Evolutionary conservation across 2,888 invertebrate genomes (phyloP), one percentile per base, ranked within the genome.

Genomic region (Cremastinae sp.): DNA sequence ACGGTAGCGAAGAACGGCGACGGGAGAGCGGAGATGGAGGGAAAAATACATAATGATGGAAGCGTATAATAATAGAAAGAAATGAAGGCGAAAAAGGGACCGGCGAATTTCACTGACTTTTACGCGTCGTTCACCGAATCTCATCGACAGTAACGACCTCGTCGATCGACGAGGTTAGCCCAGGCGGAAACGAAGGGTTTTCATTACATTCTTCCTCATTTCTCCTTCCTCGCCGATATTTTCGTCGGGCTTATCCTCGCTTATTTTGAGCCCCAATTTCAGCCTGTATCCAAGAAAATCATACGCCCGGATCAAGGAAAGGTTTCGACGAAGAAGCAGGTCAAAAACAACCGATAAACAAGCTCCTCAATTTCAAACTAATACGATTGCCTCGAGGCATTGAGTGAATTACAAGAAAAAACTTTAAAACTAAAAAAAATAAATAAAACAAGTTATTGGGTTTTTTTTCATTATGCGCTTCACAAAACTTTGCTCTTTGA

Each of bases 111-210:
- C 22, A 51, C 59, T 20, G 56, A 39, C 47, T 66, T 66, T 75
- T 61, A 45, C 55, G 18, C 51, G 65, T 66, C 72, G 75, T 77
- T 49, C 16, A 20, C 7, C 43, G 61, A 62, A 56, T 49, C 39
- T 66, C 28, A 28, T 28, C 71, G 75, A 51, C 55, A 20, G 74
- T 75, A 75, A 79, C 69, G 78, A 75, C 61, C 71, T 68, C 55
- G 22, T 53, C 74, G 71, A 79, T 79, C 71, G 75, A 69, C 62
- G 65, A 49, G 39, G 71, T 58, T 74, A 55, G 53, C 59, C 72
- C 74, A 73, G 51, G 69, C 73, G 74, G 74, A 76, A 76, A 62
- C 49, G 51, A 70, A 51, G 53, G 69, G 72, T 78, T 78, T 74
- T 59, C 68, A 43, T 43, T 43, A n/a, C 14, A 2, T 43, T n/a